phyloP scores from a whole-genome alignment of 2,888 invertebrate species.

The Baronia brevicornis region DNA sequence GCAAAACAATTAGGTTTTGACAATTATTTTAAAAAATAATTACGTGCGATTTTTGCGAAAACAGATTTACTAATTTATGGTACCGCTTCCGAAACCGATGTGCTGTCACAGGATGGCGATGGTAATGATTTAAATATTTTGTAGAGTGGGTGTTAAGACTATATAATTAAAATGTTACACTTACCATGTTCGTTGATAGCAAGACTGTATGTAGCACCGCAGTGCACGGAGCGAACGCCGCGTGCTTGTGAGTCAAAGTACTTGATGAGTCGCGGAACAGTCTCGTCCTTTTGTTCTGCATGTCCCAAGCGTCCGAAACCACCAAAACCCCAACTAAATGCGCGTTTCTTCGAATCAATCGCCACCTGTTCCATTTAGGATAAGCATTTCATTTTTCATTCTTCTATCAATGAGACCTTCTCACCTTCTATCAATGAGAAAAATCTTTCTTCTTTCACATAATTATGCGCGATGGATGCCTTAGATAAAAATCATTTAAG shows the following conservation, averaged over 20 bases:
- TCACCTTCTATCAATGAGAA: no score
- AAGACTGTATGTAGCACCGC: conserved; percentile 91
- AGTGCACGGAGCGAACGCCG: conserved; percentile 86
- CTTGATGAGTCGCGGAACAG: conserved; percentile 89
- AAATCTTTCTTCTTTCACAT: no score
- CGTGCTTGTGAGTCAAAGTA: conserved; percentile 90
- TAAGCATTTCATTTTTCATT: no score
- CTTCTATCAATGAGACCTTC: no score
- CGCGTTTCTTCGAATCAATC: conserved; percentile 90
- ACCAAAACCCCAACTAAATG: conserved; percentile 97
- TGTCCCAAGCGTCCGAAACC: conserved; percentile 96
- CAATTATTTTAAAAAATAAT: background rate
- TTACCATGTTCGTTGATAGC: conserved; percentile 85
- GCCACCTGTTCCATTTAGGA: no score
- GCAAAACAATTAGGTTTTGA: no score
- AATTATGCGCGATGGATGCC: no score
- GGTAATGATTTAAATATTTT: background rate
- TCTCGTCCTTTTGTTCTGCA: conserved; percentile 93
- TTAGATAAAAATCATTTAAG: no score
- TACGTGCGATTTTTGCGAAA: no score
- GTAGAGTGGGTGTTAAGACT: background rate
- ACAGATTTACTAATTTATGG: conserved; percentile 6
- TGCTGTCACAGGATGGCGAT: background rate
- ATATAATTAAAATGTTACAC: conserved; percentile 1
- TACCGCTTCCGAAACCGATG: conserved; percentile 8